Evolutionary conservation across 35 echinoderm and acorn worm species (phyloP).

Genomic region (Eucidaris tribuloides): DNA sequence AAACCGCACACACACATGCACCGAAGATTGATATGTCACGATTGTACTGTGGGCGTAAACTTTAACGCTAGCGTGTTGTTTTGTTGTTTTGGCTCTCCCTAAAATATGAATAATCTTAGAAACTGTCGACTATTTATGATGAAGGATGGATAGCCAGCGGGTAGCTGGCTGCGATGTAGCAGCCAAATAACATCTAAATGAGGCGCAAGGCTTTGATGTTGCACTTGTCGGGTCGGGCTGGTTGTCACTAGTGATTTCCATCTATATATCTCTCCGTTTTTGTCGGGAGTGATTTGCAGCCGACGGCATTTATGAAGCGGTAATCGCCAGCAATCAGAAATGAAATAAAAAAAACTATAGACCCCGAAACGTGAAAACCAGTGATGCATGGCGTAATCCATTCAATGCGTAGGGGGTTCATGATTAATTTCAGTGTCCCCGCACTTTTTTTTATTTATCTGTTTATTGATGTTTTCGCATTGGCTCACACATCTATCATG

Average conservation of each 20-base stretch:
- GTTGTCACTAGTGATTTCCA: conserved; percentile 16
- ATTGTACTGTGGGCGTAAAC: no score
- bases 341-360: conserved; percentile 1
- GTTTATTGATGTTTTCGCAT: no score
- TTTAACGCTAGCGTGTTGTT: no score
- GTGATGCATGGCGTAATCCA: conserved; percentile 23
- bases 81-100: no score
- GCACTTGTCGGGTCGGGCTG: conserved; percentile 25
- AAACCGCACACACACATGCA: no score
- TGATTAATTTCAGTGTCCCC: conserved; percentile 15
- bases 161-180: conserved; percentile 10
- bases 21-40: no score
- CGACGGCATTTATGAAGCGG: conserved; percentile 16
- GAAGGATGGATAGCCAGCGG: conserved; percentile 5
- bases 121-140: conserved; percentile 34
- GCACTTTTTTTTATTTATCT: conserved; percentile 2
- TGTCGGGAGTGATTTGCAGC: conserved; percentile 22
- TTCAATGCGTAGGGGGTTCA: not conserved
- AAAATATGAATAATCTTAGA: conserved; percentile 26
- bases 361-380: not conserved
- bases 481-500: no score
- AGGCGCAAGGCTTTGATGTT: conserved; percentile 25
- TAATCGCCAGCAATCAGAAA: not conserved
- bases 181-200: conserved; percentile 26
- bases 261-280: not conserved